phyloP scores from a whole-genome alignment of 2,888 invertebrate genomes.

The Loripinus fragilis region DNA sequence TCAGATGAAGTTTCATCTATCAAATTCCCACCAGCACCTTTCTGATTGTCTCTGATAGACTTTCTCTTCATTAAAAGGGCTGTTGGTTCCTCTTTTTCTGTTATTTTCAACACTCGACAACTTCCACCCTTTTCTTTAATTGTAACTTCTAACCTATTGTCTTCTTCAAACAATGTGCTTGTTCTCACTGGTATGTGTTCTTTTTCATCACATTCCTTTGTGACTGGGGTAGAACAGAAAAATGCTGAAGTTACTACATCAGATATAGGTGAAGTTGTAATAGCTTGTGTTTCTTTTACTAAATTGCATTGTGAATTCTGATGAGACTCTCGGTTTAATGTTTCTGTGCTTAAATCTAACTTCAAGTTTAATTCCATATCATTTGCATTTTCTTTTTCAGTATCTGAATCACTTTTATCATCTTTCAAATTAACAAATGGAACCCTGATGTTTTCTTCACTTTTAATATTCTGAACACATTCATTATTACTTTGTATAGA shows the following conservation, averaged over 20 bases:
- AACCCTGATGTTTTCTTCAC: neutral
- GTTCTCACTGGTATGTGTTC: neutral
- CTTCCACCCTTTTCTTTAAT: slow-evolving; percentile 37
- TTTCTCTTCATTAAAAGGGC: slow-evolving; percentile 25
- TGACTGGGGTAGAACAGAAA: neutral
- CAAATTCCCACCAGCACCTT: neutral
- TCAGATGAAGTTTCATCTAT: neutral
- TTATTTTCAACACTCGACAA: slow-evolving; percentile 37
- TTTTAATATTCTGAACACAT: neutral
- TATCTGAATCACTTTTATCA: neutral
- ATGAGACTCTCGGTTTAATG: neutral
- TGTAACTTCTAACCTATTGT: slow-evolving; percentile 37
- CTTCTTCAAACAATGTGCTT: neutral
- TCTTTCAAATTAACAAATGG: neutral
- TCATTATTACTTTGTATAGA: too few relatives aligned
- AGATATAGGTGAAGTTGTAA: neutral
- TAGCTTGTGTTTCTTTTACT: neutral
- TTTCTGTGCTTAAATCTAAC: neutral
- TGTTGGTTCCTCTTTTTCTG: slow-evolving; percentile 44
- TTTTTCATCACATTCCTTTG: neutral
- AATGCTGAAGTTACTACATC: neutral
- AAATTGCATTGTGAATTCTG: neutral
- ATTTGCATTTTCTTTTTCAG: too few relatives aligned
- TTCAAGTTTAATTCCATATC: too few relatives aligned
- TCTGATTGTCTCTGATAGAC: slow-evolving; percentile 14